Conservation (phyloP, 2,888 invertebrate species). For the Tubulanus polymorphus region DNA sequence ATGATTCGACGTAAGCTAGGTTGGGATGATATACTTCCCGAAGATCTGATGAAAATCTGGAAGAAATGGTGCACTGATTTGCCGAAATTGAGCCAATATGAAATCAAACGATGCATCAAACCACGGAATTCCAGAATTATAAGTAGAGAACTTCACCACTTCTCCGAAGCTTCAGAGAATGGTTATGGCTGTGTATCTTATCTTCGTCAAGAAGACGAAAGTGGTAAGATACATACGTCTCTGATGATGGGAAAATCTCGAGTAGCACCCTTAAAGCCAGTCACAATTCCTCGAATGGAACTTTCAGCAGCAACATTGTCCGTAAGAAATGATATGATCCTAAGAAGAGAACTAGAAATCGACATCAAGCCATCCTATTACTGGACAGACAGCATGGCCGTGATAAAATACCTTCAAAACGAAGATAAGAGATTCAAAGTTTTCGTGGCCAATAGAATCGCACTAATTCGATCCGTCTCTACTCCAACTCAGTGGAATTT, state of each 20-base stretch:
- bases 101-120: not conserved
- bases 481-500: constrained; percentile 11
- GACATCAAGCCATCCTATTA: not conserved
- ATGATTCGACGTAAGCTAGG: too few species aligned
- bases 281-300: not conserved
- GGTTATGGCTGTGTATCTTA: not conserved
- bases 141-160: not conserved
- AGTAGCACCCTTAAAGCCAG: not conserved
- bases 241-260: constrained; percentile 1
- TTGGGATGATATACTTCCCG: too few species aligned
- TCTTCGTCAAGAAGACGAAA: not conserved
- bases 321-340: not conserved
- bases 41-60: too few species aligned
- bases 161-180: constrained; percentile 5
- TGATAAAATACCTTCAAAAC: constrained; percentile 15
- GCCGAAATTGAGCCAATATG: not conserved
- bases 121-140: not conserved
- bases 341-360: constrained; percentile 6
- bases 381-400: constrained; percentile 15
- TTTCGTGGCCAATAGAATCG: constrained; percentile 17
- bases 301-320: constrained; percentile 9
- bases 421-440: constrained; percentile 13
- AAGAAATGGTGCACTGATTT: too few species aligned
- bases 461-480: constrained; percentile 9
- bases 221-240: not conserved